A percentile compares a stretch with the other conserved stretches of the same genome.
Conservation (phyloP, 2,888 invertebrate genomes). For the Orthonevra nobilis region DNA sequence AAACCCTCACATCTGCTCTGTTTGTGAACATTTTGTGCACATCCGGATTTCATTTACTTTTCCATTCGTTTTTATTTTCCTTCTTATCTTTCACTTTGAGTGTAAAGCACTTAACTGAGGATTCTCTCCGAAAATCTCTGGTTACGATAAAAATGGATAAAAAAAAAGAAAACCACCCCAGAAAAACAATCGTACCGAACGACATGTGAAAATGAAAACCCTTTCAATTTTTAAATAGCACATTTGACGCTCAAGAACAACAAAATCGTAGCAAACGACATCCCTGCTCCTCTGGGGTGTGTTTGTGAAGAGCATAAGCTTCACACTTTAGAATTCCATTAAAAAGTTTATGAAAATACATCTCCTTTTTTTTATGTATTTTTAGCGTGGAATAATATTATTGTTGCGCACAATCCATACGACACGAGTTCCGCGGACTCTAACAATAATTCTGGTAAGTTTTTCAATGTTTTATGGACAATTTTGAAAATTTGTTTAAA, state of each 20-base stretch:
- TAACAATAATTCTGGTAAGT: constrained; percentile 74
- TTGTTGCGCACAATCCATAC: constrained; percentile 79
- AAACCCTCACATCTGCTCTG: constrained; percentile 16
- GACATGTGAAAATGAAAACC: constrained; percentile 60
- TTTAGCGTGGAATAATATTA: constrained; percentile 79
- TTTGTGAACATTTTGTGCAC: background rate
- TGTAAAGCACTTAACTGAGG: constrained; percentile 59
- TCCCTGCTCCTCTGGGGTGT: constrained; percentile 18
- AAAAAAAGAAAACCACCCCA: background rate
- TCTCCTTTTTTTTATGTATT: constrained; percentile 1
- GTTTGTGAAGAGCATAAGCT: constrained; percentile 6
- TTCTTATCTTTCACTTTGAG: constrained; percentile 54
- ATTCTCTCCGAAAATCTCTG: constrained; percentile 45
- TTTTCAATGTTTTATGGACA: background rate
- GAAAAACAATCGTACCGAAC: too few species aligned
- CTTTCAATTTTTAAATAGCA: constrained; percentile 66
- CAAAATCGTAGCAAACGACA: background rate
- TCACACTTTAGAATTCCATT: constrained; percentile 11
- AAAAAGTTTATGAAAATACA: constrained; percentile 18
- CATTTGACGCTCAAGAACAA: constrained; percentile 43
- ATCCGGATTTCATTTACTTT: constrained; percentile 57
- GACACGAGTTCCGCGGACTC: constrained; percentile 75
- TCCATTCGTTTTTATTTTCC: background rate
- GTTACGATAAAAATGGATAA: constrained; percentile 28
- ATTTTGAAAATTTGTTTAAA: constrained; percentile 37